Evolutionary conservation across 2,888 invertebrate genomes (phyloP).

Genomic region (Apocheima hispidaria): DNA sequence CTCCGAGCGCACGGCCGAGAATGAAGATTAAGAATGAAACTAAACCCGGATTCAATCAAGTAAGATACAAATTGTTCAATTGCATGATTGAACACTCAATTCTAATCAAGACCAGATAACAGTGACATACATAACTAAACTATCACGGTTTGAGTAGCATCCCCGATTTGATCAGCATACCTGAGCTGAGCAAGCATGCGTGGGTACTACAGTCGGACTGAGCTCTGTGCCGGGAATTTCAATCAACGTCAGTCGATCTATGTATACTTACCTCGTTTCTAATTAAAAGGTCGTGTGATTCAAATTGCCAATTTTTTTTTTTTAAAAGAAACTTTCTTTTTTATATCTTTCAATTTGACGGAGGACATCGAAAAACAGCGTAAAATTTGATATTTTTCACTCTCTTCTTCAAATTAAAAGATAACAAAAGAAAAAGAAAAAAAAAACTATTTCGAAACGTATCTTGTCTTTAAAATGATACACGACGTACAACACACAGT

Average conservation of each 20-base stretch:
- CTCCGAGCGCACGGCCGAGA: no score
- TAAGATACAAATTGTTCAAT: not conserved
- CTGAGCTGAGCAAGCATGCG: conserved; percentile 7
- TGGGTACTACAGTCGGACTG: not conserved
- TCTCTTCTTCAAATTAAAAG: no score
- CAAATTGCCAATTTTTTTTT: not conserved
- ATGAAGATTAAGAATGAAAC: no score
- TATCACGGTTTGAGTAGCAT: not conserved
- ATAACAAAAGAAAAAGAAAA: no score
- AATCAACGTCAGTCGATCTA: conserved; percentile 55
- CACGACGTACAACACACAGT: no score
- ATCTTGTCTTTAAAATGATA: no score
- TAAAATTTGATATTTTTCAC: no score
- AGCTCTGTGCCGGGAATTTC: conserved; percentile 45
- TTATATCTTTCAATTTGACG: no score
- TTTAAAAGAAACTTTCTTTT: no score
- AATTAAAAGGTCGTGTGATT: conserved; percentile 1
- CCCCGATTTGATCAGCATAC: conserved; percentile 10
- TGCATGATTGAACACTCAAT: not conserved
- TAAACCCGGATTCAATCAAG: no score
- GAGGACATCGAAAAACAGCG: no score
- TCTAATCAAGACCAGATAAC: conserved; percentile 13
- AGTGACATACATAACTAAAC: conserved; percentile 2
- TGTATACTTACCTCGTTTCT: not conserved
- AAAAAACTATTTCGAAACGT: no score